Percentiles rank a stretch among this genome's conserved stretches.
Evolutionary conservation across 2,888 invertebrate genomes (phyloP).

Genomic region (Celastrina argiolus): DNA sequence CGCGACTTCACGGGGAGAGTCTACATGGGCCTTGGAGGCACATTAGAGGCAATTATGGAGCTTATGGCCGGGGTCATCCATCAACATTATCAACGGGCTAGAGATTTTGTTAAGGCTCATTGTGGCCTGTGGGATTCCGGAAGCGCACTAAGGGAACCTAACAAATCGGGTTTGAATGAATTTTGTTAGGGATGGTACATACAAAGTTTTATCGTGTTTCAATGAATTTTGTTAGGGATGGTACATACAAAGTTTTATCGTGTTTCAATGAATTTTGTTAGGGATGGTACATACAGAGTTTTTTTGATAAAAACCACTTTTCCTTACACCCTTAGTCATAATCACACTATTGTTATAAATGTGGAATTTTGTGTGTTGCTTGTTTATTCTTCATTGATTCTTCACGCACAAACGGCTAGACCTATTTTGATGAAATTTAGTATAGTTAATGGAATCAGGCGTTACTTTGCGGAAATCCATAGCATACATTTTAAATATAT

Average conservation of each 20-base stretch:
- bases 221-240: background rate
- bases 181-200: background rate
- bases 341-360: too few species aligned
- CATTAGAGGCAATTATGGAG: constrained; percentile 13
- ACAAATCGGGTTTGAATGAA: background rate
- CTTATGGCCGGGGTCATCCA: constrained; percentile 19
- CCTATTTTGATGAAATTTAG: too few species aligned
- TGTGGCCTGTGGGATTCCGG: constrained; percentile 10
- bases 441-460: too few species aligned
- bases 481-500: too few species aligned
- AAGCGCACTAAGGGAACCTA: background rate
- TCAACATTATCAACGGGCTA: constrained; percentile 19
- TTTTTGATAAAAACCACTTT: too few species aligned
- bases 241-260: background rate
- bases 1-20: background rate
- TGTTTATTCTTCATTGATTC: too few species aligned
- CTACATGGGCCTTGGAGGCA: background rate
- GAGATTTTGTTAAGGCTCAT: constrained; percentile 16
- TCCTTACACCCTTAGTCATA: too few species aligned
- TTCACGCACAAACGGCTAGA: too few species aligned
- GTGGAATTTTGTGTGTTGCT: too few species aligned
- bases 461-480: too few species aligned
- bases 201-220: background rate
- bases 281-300: background rate
- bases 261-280: background rate